phyloP scores from a whole-genome alignment of 2,113 vertebrate species.

The Atrichornis clamosus region DNA sequence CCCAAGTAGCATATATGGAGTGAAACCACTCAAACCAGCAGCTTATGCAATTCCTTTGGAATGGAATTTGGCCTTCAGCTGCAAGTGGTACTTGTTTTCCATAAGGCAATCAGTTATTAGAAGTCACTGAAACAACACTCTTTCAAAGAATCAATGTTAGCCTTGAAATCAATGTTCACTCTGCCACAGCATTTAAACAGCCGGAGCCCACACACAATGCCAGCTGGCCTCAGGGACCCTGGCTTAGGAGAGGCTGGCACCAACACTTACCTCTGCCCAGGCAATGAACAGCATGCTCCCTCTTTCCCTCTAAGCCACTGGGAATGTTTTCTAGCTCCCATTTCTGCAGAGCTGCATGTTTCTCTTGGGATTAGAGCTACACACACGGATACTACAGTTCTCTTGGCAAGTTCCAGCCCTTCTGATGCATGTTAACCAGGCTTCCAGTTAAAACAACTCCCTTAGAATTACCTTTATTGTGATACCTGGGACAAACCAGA shows the following conservation, averaged over 20 bases:
- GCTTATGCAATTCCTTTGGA: slow-evolving; percentile 43
- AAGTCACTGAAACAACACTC: slow-evolving; percentile 1
- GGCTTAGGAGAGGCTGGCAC: not conserved
- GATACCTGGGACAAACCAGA: not conserved
- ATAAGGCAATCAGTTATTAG: not conserved
- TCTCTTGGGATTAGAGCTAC: not conserved
- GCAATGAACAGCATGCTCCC: not conserved
- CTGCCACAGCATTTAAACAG: not conserved
- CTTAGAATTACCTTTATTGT: not conserved
- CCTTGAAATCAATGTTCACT: slow-evolving; percentile 8
- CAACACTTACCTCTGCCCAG: not conserved
- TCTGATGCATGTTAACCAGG: not conserved
- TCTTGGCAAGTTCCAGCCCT: not conserved
- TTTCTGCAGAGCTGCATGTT: not conserved
- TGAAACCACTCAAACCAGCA: slow-evolving; percentile 17
- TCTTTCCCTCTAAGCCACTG: not conserved
- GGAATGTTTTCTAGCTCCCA: not conserved
- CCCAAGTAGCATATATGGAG: not conserved
- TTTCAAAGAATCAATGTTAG: slow-evolving; percentile 4
- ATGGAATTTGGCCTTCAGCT: slow-evolving; percentile 42
- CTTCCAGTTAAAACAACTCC: not conserved
- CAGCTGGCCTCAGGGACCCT: not conserved
- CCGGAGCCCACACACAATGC: not conserved
- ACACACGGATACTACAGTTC: not conserved
- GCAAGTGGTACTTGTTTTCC: slow-evolving; percentile 5